These are phyloP conservation scores for Watsonalla cultraria DNA, from an alignment of 2,888 invertebrate genomes.

Conservation along the genomic window DNA sequence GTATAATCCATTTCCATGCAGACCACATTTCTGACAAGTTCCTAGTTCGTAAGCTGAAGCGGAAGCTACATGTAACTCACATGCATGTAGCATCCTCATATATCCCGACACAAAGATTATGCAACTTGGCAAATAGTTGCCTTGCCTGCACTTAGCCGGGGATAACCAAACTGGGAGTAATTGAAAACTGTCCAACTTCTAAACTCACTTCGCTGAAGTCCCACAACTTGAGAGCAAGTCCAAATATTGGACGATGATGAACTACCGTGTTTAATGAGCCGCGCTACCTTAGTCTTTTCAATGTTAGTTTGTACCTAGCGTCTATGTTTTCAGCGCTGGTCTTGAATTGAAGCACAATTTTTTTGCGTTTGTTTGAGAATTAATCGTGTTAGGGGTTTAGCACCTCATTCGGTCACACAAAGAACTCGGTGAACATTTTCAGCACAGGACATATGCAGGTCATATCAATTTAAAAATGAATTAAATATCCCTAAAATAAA, in stretches of 20 bases:
- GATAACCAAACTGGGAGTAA: slow-evolving; percentile 42
- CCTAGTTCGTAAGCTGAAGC: not conserved
- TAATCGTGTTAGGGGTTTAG: too few species aligned
- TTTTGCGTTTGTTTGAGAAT: too few species aligned
- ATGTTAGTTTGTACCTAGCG: not conserved
- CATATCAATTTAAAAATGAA: too few species aligned
- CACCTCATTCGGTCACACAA: too few species aligned
- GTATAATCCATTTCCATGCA: too few species aligned
- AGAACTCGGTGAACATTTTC: too few species aligned
- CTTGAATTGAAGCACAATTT: too few species aligned
- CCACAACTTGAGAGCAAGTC: slow-evolving; percentile 16
- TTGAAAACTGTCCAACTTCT: slow-evolving; percentile 55
- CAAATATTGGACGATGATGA: slow-evolving; percentile 1
- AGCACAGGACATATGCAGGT: too few species aligned
- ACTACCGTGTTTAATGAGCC: not conserved
- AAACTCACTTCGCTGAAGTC: slow-evolving; percentile 3
- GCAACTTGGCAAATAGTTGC: slow-evolving; percentile 42
- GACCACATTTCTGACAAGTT: too few species aligned
- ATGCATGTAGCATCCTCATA: slow-evolving; percentile 4
- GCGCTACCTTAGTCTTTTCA: not conserved
- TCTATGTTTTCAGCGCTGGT: too few species aligned
- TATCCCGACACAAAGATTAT: slow-evolving; percentile 32
- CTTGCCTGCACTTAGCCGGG: slow-evolving; percentile 29
- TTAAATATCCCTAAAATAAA: too few species aligned
- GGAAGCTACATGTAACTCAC: too few species aligned